Conservation (phyloP, 2,797 vertebrate species). For the Lutra lutra region DNA sequence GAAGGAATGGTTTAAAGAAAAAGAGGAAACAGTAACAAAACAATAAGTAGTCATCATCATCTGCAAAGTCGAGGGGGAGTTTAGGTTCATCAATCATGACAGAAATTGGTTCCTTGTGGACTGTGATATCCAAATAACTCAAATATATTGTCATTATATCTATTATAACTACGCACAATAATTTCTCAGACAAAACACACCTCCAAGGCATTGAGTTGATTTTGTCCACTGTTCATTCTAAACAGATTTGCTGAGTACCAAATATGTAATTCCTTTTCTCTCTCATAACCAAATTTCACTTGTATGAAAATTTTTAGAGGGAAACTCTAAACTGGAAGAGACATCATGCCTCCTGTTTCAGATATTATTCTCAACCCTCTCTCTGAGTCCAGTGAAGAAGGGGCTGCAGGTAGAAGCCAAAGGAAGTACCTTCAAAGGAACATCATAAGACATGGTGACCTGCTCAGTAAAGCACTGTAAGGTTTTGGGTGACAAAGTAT, state of each 20-base stretch:
- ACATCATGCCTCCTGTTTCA: neutral
- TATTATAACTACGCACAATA: neutral
- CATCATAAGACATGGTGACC: neutral
- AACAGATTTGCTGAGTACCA: neutral
- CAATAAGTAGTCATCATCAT: neutral
- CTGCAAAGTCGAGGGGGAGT: neutral
- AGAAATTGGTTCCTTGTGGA: neutral
- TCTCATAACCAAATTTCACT: neutral
- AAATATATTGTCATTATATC: neutral
- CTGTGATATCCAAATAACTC: neutral
- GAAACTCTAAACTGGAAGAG: neutral
- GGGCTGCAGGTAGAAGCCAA: neutral
- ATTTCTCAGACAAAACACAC: neutral
- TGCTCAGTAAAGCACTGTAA: no score
- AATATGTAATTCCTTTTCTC: neutral
- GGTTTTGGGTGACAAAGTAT: neutral
- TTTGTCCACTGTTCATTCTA: neutral
- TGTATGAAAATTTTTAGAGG: neutral
- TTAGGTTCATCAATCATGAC: neutral
- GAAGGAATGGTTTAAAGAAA: neutral
- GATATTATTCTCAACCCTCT: neutral
- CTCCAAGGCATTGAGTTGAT: neutral
- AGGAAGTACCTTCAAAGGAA: neutral
- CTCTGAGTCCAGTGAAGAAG: neutral
- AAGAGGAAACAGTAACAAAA: neutral